Evolutionary conservation across 2,113 vertebrate species (phyloP).

Genomic region (Pterocles gutturalis): DNA sequence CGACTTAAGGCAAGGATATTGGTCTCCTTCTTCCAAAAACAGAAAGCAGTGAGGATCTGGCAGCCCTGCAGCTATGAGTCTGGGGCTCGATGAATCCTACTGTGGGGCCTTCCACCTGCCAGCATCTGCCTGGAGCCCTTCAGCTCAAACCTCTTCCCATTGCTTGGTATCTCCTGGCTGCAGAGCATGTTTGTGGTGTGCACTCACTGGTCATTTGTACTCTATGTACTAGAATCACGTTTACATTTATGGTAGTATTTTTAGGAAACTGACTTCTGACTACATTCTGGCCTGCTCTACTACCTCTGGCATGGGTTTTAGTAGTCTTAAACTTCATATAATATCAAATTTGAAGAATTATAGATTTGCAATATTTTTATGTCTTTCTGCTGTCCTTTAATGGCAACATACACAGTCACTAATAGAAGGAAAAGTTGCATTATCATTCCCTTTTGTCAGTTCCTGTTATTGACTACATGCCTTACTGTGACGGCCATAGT

Average conservation of each 20-base stretch:
- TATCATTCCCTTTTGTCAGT: neutral
- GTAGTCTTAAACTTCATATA: neutral
- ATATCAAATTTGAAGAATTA: neutral
- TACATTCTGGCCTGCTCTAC: neutral
- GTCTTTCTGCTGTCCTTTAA: neutral
- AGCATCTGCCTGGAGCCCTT: neutral
- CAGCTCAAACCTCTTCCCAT: neutral
- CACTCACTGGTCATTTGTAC: neutral
- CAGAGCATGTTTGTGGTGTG: neutral
- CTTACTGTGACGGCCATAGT: neutral
- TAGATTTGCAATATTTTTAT: neutral
- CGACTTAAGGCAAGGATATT: neutral
- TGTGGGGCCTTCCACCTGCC: neutral
- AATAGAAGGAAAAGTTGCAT: neutral
- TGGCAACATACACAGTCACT: accelerated
- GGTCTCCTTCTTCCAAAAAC: neutral
- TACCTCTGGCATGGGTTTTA: neutral
- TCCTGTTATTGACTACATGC: neutral
- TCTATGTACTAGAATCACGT: neutral
- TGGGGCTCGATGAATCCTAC: accelerated
- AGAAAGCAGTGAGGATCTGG: neutral
- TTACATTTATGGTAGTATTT: neutral
- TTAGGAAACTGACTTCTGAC: neutral
- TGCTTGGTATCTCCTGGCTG: neutral
- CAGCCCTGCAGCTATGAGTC: neutral